Conservation (phyloP, 2,888 invertebrate genomes). For the Sialis lutaria region DNA sequence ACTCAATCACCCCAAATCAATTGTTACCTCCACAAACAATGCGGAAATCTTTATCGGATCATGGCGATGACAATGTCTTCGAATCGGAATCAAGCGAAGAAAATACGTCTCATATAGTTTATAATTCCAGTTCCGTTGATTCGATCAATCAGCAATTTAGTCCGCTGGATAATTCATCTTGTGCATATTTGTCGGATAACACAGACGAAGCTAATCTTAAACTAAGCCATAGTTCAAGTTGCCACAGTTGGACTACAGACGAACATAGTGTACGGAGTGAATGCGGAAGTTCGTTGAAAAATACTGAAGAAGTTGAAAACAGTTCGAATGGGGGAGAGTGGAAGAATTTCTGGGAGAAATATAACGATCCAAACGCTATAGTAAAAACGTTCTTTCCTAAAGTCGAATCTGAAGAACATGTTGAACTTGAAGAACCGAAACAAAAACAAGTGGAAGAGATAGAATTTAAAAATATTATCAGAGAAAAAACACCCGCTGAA, state of each 20-base stretch:
- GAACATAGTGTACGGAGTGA: conserved; percentile 1
- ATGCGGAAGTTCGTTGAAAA: neutral
- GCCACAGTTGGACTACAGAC: conserved; percentile 1
- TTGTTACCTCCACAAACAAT: neutral
- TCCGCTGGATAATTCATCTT: neutral
- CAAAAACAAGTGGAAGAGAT: neutral
- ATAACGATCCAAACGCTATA: conserved; percentile 19
- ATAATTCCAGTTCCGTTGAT: neutral
- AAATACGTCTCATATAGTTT: neutral
- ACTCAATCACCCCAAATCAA: neutral
- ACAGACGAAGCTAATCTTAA: neutral
- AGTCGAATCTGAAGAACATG: too few species aligned
- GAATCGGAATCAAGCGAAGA: neutral
- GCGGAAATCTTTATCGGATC: neutral
- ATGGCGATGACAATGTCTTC: neutral
- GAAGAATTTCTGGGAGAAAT: conserved; percentile 28
- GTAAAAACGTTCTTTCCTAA: too few species aligned
- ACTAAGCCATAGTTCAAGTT: neutral
- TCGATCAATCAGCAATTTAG: neutral
- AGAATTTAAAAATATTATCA: neutral
- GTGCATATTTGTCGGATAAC: neutral
- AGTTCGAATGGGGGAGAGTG: conserved; percentile 19
- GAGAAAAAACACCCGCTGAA: neutral
- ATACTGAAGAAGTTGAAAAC: conserved; percentile 17
- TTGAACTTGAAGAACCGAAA: neutral